Evolutionary conservation across 2,797 vertebrate species (phyloP).

Genomic region (Rhyacichthys aspro): DNA sequence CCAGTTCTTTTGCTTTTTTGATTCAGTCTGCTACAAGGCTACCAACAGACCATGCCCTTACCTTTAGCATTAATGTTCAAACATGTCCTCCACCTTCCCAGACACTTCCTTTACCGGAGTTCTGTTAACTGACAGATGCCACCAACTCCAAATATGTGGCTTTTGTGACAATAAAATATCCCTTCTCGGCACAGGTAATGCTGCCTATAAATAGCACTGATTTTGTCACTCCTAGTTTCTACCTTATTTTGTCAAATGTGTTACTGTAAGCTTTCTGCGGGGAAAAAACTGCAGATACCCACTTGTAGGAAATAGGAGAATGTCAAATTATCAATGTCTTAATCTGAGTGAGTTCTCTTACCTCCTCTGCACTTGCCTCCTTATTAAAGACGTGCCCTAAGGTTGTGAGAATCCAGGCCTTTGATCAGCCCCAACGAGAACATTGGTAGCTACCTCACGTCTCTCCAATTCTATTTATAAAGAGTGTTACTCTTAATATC

Average conservation of each 20-base stretch:
- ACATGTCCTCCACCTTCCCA: too few relatives aligned
- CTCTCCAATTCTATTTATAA: conserved; percentile 4
- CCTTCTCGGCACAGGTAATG: too few relatives aligned
- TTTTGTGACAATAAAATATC: too few relatives aligned
- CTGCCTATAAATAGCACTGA: too few relatives aligned
- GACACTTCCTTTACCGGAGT: too few relatives aligned
- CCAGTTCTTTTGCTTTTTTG: too few relatives aligned
- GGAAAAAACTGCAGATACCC: neutral
- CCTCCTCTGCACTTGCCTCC: conserved; percentile 19
- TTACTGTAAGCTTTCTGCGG: neutral
- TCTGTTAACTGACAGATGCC: too few relatives aligned
- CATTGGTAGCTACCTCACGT: conserved; percentile 39
- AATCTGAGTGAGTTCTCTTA: conserved; percentile 34
- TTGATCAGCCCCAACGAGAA: conserved; percentile 50
- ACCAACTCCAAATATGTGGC: too few relatives aligned
- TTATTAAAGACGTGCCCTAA: conserved; percentile 38
- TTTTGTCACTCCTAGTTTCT: too few relatives aligned
- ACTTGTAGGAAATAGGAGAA: conserved; percentile 36
- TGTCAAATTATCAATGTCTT: conserved; percentile 53
- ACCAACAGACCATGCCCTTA: too few relatives aligned
- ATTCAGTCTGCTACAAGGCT: too few relatives aligned
- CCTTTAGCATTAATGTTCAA: too few relatives aligned
- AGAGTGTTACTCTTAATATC: conserved; percentile 7
- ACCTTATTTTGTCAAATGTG: neutral
- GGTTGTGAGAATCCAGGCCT: conserved; percentile 38